phyloP scores from a whole-genome alignment of 2,888 invertebrate species.

The Mythimna albipuncta region DNA sequence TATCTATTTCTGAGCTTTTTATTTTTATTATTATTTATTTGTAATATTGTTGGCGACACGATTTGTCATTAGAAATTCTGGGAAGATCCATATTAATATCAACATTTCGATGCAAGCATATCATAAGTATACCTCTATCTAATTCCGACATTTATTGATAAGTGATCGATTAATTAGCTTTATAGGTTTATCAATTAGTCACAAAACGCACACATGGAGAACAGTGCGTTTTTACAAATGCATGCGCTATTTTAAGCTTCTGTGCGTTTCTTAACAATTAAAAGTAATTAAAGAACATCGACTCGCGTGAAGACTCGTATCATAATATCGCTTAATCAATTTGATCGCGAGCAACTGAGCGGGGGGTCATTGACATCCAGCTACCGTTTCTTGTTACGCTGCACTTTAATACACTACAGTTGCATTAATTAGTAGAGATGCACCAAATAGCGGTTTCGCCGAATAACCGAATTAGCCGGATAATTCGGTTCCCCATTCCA shows the following conservation, averaged over 20 bases:
- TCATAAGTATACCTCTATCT: too few relatives aligned
- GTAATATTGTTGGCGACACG: too few relatives aligned
- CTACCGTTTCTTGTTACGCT: constrained; percentile 63
- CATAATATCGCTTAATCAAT: constrained; percentile 86
- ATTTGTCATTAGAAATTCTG: too few relatives aligned
- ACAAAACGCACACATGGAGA: constrained; percentile 38
- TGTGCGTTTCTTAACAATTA: constrained; percentile 75
- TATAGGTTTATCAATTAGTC: constrained; percentile 24
- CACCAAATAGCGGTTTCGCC: too few relatives aligned
- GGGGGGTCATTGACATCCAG: constrained; percentile 77
- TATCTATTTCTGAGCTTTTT: too few relatives aligned
- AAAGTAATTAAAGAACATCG: constrained; percentile 85
- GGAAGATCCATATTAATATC: too few relatives aligned
- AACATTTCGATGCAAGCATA: too few relatives aligned
- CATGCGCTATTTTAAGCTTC: constrained; percentile 43
- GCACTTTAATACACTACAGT: constrained; percentile 52
- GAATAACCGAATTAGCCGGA: too few relatives aligned
- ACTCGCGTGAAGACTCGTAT: constrained; percentile 79
- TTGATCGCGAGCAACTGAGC: constrained; percentile 80
- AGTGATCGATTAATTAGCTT: constrained; percentile 25
- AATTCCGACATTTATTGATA: neutral
- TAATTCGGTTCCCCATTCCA: too few relatives aligned
- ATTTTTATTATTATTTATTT: too few relatives aligned
- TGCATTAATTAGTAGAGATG: constrained; percentile 59
- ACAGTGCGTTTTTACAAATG: constrained; percentile 47